These are phyloP conservation scores for Heliconius nattereri DNA, from an alignment of 1,140 invertebrate species.

Conservation along the genomic window DNA sequence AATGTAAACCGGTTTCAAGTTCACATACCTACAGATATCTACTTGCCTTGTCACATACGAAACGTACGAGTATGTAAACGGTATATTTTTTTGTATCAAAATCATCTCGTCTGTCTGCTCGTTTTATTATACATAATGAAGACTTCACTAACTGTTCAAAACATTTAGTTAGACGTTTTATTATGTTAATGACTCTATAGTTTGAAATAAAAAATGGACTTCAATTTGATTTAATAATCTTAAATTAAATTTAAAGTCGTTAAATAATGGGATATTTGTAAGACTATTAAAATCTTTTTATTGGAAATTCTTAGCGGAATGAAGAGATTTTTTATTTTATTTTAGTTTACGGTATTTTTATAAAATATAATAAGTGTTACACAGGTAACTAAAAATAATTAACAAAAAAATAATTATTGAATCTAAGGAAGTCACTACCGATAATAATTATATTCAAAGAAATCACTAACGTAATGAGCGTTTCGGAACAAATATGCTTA, in stretches of 20 bases:
- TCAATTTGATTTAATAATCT: neutral
- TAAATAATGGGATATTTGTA: neutral
- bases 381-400: too few species aligned
- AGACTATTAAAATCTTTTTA: neutral
- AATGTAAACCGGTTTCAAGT: neutral
- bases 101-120: neutral
- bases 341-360: too few species aligned
- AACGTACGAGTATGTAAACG: neutral
- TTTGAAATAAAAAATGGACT: neutral
- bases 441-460: too few species aligned
- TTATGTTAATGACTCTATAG: neutral
- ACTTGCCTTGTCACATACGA: neutral
- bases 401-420: too few species aligned
- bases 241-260: neutral
- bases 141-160: neutral
- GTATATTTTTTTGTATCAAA: neutral
- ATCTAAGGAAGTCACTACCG: too few species aligned
- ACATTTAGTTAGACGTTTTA: constrained; percentile 7
- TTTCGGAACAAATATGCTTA: too few species aligned
- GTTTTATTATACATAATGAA: constrained; percentile 13
- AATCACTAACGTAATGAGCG: too few species aligned
- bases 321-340: neutral
- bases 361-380: too few species aligned
- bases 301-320: neutral
- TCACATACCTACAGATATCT: neutral